Base-by-base conservation (phyloP, 2,888 invertebrate genomes). In the Epirrhoe alternata region DNA sequence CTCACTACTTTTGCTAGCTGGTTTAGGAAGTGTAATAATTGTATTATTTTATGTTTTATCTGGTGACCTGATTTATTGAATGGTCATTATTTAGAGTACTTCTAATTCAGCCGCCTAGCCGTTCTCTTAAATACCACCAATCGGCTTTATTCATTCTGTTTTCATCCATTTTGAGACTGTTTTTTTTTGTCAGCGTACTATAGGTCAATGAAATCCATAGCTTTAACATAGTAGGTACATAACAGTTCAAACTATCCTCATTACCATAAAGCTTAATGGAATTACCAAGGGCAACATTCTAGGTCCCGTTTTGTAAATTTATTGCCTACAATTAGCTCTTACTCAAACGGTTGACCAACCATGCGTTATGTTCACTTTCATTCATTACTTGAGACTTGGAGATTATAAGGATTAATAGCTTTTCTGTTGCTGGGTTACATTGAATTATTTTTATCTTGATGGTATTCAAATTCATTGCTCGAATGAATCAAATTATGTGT, bases 211-310 rank as follows among this genome's bases (percentile, higher is more conserved):
- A 24, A 38, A 10, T 12, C 0, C 6, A 35, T 8, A 1, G 12
- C 33, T 3, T 17, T 49, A 49, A 35, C 52, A 52, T 38, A 17
- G n/a, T 42, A 31, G 10, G n/a, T n/a, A n/a, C n/a, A 52, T 30
- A 60, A 53, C 57, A 52, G 52, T 63, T 47, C 47, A 52, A 51
- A 33, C 45, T 45, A 59, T 54, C 8, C 14, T 14, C 31, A 72
- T 70, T 66, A 68, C 61, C 68, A 70, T 70, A 58, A 70, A 58
- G 45, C 58, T 64, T 62, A 68, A 62, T 61, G 57, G 56, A 35
- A 55, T 63, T 51, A 61, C 57, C 57, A 59, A 47, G 51, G 61
- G 59, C 14, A 58, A 49, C 33, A 61, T 52, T 54, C 53, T 60
- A 66, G 62, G 61, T 67, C 67, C 68, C 58, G 64, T 70, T 62